Base-by-base conservation (phyloP, 2,888 invertebrate genomes). In the Andrena marginata region DNA sequence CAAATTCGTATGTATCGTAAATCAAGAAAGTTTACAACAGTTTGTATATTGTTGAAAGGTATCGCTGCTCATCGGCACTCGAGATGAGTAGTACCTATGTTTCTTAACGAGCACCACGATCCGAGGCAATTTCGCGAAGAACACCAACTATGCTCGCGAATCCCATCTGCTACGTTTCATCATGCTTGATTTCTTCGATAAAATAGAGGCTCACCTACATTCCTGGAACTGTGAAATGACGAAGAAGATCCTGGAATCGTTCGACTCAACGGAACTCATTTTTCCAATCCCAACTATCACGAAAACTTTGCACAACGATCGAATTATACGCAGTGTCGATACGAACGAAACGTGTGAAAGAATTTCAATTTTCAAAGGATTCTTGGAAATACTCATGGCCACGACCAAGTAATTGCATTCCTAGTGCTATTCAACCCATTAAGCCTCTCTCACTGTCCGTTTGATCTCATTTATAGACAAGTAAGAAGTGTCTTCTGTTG, bases 361-460 rank as follows among this genome's bases (percentile, higher is more conserved):
- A 29, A 56, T 26, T 13, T 7, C 23, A 31, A 64, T 73, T 69
- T 60, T 51, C 77, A 63, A 23, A 10, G 20, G 20, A 5, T 81
- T 70, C 81, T 33, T 8, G 67, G 70, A 81, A 83, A 23, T 16
- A 1, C 48, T 81, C 54, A 69, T n/a, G 72, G 31, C n/a, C 60
- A 73, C 35, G 23, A 62, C 26, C n/a, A 59, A 35, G 16, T 75
- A 69, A 75, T 72, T 62, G 49, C 72, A 59, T 65, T 74, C 70
- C 23, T 33, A 23, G 56, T 76, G 72, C 59, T 63, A 48, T 75
- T 71, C 51, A 35, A 76, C 0, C 26, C 29, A 33, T 67, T 54
- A 63, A 49, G 54, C 35, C 56, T 20, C 10, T 42, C 33, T 20
- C 10, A 1, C 42, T 13, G 29, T 0, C 48, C 65, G 10, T 49